phyloP scores from a whole-genome alignment of 2,888 invertebrate genomes.

The Pantelozetes paolii region DNA sequence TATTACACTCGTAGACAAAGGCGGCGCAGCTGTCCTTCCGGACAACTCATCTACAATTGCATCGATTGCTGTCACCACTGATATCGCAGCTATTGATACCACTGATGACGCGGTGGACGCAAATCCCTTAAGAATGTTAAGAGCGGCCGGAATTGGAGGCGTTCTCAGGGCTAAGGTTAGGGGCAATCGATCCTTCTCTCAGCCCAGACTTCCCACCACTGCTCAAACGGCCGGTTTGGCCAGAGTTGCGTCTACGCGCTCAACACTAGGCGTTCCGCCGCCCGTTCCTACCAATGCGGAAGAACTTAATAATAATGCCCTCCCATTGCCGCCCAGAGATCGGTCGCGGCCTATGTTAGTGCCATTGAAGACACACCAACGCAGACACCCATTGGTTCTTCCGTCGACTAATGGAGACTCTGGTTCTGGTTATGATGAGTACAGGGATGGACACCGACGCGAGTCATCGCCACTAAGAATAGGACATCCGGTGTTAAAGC shows the following conservation, averaged over 20 bases:
- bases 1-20: constrained; percentile 78
- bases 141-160: constrained; percentile 56
- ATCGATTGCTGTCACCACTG: not conserved
- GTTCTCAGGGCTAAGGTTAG: constrained; percentile 59
- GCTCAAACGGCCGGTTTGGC: constrained; percentile 47
- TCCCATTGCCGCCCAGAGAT: constrained; percentile 74
- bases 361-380: constrained; percentile 66
- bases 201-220: constrained; percentile 50
- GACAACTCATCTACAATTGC: not conserved
- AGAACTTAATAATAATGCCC: constrained; percentile 59
- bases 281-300: constrained; percentile 45
- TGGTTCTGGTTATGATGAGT: not conserved
- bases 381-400: constrained; percentile 75
- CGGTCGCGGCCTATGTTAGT: constrained; percentile 61
- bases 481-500: constrained; percentile 44
- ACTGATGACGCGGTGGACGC: constrained; percentile 53
- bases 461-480: constrained; percentile 39
- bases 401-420: constrained; percentile 53
- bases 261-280: constrained; percentile 41
- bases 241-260: constrained; percentile 44
- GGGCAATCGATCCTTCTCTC: constrained; percentile 54
- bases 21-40: constrained; percentile 39
- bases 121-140: constrained; percentile 65
- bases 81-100: constrained; percentile 51
- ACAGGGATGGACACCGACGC: not conserved